These are phyloP conservation scores for Drosophila putrida DNA, from an alignment of 2,888 invertebrate genomes.

Conservation along the genomic window DNA sequence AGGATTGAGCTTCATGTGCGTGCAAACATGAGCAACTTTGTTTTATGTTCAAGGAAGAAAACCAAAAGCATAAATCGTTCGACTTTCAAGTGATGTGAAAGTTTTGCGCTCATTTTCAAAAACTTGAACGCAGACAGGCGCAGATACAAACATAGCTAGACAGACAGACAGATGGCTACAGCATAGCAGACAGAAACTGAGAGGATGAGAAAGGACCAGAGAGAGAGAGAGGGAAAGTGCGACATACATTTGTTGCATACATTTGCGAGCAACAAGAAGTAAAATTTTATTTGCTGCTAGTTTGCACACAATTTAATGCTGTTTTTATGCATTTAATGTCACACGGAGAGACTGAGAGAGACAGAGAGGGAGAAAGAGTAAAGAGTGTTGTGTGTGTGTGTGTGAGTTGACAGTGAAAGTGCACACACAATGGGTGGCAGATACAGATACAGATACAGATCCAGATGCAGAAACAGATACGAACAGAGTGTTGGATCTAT, in stretches of 20 bases:
- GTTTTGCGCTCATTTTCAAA: slow-evolving; percentile 45
- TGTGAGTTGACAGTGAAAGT: slow-evolving; percentile 67
- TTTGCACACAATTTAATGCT: slow-evolving; percentile 77
- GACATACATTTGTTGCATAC: slow-evolving; percentile 66
- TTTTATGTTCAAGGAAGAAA: slow-evolving; percentile 4
- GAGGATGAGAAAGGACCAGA: neutral
- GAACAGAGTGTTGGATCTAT: slow-evolving; percentile 6
- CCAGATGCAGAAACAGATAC: slow-evolving; percentile 14
- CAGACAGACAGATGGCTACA: slow-evolving; percentile 15
- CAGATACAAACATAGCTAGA: slow-evolving; percentile 10
- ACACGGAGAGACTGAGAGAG: slow-evolving; percentile 21
- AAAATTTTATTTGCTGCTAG: slow-evolving; percentile 74
- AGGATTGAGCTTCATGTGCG: neutral
- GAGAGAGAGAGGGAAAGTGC: slow-evolving; percentile 7
- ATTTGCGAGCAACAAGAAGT: slow-evolving; percentile 54
- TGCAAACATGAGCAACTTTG: slow-evolving; percentile 1
- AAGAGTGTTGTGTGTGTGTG: slow-evolving; percentile 23
- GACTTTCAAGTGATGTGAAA: slow-evolving; percentile 43
- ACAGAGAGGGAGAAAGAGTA: slow-evolving; percentile 8
- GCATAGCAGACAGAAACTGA: slow-evolving; percentile 2
- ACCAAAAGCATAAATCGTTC: slow-evolving; percentile 3
- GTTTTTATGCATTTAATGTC: slow-evolving; percentile 78
- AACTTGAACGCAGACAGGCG: slow-evolving; percentile 29
- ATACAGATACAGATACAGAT: slow-evolving; percentile 35
- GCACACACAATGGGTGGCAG: slow-evolving; percentile 45